A percentile compares a stretch with the other conserved stretches of the same genome.
phyloP scores from a whole-genome alignment of 2,888 invertebrate genomes.

The Perdita meconis region DNA sequence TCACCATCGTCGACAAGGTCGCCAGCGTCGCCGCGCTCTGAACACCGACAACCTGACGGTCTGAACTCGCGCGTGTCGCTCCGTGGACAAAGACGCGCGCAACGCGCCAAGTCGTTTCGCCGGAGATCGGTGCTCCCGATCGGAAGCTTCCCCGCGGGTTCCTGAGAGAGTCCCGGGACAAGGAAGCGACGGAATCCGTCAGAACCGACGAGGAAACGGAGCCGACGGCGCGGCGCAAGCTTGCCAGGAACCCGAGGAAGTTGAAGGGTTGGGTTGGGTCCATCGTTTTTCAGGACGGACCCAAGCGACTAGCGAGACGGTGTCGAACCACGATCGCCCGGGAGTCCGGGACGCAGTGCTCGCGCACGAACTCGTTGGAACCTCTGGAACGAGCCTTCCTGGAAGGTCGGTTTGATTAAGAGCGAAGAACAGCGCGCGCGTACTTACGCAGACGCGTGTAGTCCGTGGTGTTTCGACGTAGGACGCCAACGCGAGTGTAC shows the following conservation, averaged over 20 bases:
- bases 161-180: too few species aligned
- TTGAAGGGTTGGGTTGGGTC: neutral
- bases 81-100: too few species aligned
- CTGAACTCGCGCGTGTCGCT: too few species aligned
- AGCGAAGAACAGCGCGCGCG: neutral
- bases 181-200: too few species aligned
- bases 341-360: too few species aligned
- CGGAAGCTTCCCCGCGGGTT: too few species aligned
- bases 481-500: conserved; percentile 54
- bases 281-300: too few species aligned
- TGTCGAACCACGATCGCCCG: neutral
- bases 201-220: too few species aligned
- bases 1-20: conserved; percentile 18
- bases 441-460: neutral
- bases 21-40: neutral
- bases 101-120: too few species aligned
- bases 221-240: neutral
- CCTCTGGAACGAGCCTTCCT: conserved; percentile 4
- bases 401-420: neutral
- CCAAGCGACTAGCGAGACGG: too few species aligned
- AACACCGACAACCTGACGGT: neutral
- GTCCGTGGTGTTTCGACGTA: conserved; percentile 13
- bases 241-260: too few species aligned
- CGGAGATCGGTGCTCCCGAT: too few species aligned
- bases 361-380: neutral